Base-by-base conservation (phyloP, 2,888 invertebrate species). In the Mythimna lalbum region DNA sequence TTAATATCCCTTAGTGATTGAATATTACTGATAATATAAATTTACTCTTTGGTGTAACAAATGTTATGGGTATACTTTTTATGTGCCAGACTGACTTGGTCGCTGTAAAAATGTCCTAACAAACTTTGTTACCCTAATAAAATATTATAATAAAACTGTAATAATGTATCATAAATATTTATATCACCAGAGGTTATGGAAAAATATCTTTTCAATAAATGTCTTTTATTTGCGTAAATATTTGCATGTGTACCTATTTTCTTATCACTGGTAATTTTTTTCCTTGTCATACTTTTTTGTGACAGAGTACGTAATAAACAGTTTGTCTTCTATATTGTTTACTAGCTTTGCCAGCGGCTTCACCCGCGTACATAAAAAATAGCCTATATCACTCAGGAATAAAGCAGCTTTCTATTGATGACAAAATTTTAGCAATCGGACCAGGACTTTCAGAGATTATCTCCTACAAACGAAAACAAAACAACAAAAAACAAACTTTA, bases 151-250 rank as follows among this genome's bases (percentile, higher is more conserved):
- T 57, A 73, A 73, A 60, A 65, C 27, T 56, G 4, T 33, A 39
- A 49, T 33, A 57, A 23, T 10, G 9, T 57, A 64, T 36, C 64
- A 33, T 72, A 73, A 65, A 72, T 73, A 56, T 50, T 73, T 23
- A 50, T 56, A 33, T 63, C n/a, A 14, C 7, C 6, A 50, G 49
- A 49, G 17, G 21, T 19, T 27, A 3, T 10, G n/a, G 0, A 4
- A 17, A 47, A 43, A 17, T 17, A 21, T 14, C 6, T 53, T 23
- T 68, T 36, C 43, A 71, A 47, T 47, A 14, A 55, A n/a, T 39
- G 55, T 49, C 19, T 5, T 17, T 33, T 53, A 23, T 23, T n/a
- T 21, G 2, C 23, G 14, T 52, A 43, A 43, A 43, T 1, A 43
- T 17, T 17, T 43, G 14, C 17, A 43, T 43, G 43, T 17, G 17